These are phyloP conservation scores for Plusia festucae DNA, from an alignment of 2,888 invertebrate genomes.

Conservation along the genomic window DNA sequence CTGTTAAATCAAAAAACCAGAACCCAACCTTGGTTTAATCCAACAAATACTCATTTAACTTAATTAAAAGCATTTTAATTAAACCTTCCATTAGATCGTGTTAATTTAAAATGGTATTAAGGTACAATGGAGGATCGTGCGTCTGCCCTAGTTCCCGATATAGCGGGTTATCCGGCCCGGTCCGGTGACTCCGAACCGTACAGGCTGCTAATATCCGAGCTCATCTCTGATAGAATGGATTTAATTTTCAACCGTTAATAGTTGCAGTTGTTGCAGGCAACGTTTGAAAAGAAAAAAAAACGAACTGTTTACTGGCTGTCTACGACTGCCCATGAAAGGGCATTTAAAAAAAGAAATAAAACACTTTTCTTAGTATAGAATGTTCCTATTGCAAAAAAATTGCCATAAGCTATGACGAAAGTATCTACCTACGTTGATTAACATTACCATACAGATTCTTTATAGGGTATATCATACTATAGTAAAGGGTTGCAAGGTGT, in stretches of 20 bases:
- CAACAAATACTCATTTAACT: constrained; percentile 20
- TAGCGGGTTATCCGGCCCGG: constrained; percentile 59
- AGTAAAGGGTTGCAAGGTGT: too few relatives aligned
- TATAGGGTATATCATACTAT: too few relatives aligned
- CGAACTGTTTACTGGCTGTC: too few relatives aligned
- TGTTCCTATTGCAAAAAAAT: too few relatives aligned
- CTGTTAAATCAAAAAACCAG: not conserved
- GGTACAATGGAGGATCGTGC: constrained; percentile 20
- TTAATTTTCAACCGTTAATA: constrained; percentile 3
- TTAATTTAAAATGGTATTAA: constrained; percentile 32
- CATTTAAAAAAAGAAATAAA: too few relatives aligned
- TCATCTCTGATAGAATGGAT: constrained; percentile 16
- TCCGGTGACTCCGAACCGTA: constrained; percentile 56
- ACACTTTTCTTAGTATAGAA: too few relatives aligned
- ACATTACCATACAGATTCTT: too few relatives aligned
- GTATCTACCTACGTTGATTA: too few relatives aligned
- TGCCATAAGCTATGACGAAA: too few relatives aligned
- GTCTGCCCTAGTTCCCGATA: constrained; percentile 61
- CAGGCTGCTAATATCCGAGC: constrained; percentile 35
- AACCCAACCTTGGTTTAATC: constrained; percentile 15
- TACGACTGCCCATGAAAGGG: too few relatives aligned
- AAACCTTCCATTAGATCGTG: constrained; percentile 25
- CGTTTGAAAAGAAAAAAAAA: too few relatives aligned
- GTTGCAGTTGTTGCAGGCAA: too few relatives aligned
- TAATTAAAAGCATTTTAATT: constrained; percentile 42